These are phyloP conservation scores for Eunapius fragilis DNA, from an alignment of 37 sponge, comb jelly and placozoan species.

Conservation along the genomic window DNA sequence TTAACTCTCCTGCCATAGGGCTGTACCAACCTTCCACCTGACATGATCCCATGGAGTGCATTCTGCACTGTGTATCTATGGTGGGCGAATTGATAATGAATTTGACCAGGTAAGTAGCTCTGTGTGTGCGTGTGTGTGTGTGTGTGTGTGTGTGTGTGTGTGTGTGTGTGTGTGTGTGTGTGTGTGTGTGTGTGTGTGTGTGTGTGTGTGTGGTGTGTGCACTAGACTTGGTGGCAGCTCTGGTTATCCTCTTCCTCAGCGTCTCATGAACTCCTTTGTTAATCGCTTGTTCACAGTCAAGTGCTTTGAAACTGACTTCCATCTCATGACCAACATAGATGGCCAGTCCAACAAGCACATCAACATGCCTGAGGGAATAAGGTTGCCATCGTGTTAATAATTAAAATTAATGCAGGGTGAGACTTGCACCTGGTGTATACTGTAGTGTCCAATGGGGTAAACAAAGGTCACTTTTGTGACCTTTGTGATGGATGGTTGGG, in stretches of 20 bases:
- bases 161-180: too few relatives aligned
- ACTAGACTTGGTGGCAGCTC: too few relatives aligned
- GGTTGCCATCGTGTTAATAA: slow-evolving; percentile 37
- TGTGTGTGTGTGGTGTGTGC: too few relatives aligned
- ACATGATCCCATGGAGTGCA: slow-evolving; percentile 94
- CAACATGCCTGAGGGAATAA: slow-evolving; percentile 88
- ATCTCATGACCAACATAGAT: slow-evolving; percentile 72
- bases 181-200: too few relatives aligned
- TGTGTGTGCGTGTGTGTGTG: too few relatives aligned
- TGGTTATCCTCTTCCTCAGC: neutral
- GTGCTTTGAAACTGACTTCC: slow-evolving; percentile 87
- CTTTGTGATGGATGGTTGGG: too few relatives aligned
- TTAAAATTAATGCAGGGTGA: neutral
- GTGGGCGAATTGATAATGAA: slow-evolving; percentile 97
- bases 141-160: too few relatives aligned
- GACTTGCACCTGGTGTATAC: neutral
- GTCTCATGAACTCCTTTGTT: slow-evolving; percentile 83
- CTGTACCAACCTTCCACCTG: slow-evolving; percentile 88
- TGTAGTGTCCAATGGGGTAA: too few relatives aligned
- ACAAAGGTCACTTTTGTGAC: too few relatives aligned
- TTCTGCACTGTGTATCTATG: slow-evolving; percentile 91
- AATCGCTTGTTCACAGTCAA: slow-evolving; percentile 77
- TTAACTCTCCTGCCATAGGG: slow-evolving; percentile 44
- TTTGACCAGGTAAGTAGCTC: slow-evolving; percentile 82
- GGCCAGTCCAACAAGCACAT: slow-evolving; percentile 57